phyloP scores from a whole-genome alignment of 2,113 vertebrate genomes.

The Notiomystis cincta region DNA sequence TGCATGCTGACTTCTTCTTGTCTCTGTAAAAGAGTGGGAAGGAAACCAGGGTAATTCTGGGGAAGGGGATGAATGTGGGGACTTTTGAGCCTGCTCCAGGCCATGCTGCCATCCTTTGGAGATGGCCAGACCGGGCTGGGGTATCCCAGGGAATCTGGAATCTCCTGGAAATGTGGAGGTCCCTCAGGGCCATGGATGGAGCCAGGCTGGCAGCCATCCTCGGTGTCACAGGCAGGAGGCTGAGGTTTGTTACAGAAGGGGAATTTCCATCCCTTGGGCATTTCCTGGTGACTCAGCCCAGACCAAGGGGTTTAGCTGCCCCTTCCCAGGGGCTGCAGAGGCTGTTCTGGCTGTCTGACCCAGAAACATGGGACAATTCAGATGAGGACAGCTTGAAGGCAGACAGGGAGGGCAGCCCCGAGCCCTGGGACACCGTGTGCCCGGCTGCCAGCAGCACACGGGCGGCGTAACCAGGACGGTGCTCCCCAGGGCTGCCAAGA shows the following conservation, averaged over 20 bases:
- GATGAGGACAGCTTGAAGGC: not conserved
- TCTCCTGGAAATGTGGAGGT: not conserved
- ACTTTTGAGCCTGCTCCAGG: not conserved
- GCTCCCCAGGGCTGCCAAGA: not conserved
- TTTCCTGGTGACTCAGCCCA: not conserved
- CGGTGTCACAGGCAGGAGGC: fast-evolving
- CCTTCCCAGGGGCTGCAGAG: not conserved
- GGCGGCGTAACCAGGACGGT: not conserved
- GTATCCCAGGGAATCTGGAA: not conserved
- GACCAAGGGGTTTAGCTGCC: not conserved
- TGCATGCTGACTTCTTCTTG: not conserved
- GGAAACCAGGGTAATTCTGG: not conserved
- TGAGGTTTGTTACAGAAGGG: not conserved
- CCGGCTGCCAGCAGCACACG: fast-evolving
- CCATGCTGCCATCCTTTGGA: not conserved
- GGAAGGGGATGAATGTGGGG: not conserved
- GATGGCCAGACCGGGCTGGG: fast-evolving
- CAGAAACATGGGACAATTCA: fast-evolving
- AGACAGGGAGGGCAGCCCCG: not conserved
- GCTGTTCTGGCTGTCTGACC: not conserved
- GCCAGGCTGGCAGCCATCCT: not conserved
- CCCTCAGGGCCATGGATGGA: not conserved
- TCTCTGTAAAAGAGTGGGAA: not conserved
- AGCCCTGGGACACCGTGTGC: not conserved
- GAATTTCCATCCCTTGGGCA: not conserved